These are phyloP conservation scores for Solenopsis invicta DNA, from an alignment of 1,140 invertebrate genomes.

Conservation along the genomic window DNA sequence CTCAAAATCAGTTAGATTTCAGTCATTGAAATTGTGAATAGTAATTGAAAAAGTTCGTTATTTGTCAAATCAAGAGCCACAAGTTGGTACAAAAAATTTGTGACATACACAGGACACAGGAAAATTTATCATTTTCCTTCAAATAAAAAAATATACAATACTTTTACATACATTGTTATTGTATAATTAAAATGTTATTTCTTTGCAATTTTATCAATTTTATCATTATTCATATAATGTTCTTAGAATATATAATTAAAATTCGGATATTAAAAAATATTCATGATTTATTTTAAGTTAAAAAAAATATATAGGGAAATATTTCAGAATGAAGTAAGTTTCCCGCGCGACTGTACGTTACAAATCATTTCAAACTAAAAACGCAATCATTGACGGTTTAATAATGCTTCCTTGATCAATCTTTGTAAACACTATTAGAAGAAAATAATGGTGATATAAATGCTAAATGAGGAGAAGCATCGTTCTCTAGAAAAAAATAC, in stretches of 20 bases:
- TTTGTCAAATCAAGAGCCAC: conserved; percentile 13
- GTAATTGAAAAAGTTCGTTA: conserved; percentile 22
- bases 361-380: neutral
- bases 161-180: no score
- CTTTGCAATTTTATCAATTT: neutral
- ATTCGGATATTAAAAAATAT: neutral
- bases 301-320: neutral
- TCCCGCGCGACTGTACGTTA: neutral
- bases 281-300: neutral
- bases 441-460: conserved; percentile 10
- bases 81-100: neutral
- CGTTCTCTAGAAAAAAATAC: neutral
- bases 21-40: conserved; percentile 14
- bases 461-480: neutral
- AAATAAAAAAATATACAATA: no score
- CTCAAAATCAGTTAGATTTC: conserved; percentile 48
- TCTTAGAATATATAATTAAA: neutral
- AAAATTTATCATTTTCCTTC: neutral
- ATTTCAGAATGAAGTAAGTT: neutral
- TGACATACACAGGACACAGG: no score
- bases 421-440: neutral
- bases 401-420: neutral
- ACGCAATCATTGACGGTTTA: neutral
- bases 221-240: neutral
- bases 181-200: neutral